Conservation (phyloP, 2,888 invertebrate species). For the Ectemnius lituratus region DNA sequence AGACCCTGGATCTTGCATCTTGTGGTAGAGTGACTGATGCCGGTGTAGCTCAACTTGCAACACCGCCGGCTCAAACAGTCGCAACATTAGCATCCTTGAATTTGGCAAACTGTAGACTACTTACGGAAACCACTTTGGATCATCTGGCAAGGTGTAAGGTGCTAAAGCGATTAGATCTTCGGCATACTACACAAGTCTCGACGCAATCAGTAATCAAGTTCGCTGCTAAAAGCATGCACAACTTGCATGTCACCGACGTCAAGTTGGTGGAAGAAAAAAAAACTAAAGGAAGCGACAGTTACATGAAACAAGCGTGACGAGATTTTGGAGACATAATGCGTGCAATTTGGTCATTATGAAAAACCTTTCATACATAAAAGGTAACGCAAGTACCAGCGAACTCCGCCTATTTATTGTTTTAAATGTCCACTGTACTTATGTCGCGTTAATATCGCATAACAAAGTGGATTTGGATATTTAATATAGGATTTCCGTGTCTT, state of each 20-base stretch:
- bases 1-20: conserved; percentile 89
- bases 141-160: conserved; percentile 88
- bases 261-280: conserved; percentile 83
- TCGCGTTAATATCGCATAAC: conserved; percentile 36
- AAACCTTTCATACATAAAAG: conserved; percentile 7
- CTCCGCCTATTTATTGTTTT: conserved; percentile 52
- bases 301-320: conserved; percentile 46
- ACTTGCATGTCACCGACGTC: conserved; percentile 88
- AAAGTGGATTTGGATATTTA: conserved; percentile 44
- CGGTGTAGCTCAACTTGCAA: conserved; percentile 91
- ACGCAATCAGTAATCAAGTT: conserved; percentile 91
- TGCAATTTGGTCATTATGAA: conserved; percentile 48
- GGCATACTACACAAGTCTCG: conserved; percentile 89
- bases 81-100: conserved; percentile 86
- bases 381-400: conserved; percentile 27
- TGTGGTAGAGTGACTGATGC: conserved; percentile 94
- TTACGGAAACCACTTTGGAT: conserved; percentile 90
- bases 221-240: conserved; percentile 88
- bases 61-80: conserved; percentile 83
- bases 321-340: conserved; percentile 27
- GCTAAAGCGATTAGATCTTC: conserved; percentile 85
- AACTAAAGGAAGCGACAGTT: conserved; percentile 56
- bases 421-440: conserved; percentile 35
- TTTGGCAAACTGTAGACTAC: conserved; percentile 88
- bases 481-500: conserved; percentile 48